These are phyloP conservation scores for Acholoe squamosa DNA, from an alignment of 2,888 invertebrate species.

Conservation along the genomic window DNA sequence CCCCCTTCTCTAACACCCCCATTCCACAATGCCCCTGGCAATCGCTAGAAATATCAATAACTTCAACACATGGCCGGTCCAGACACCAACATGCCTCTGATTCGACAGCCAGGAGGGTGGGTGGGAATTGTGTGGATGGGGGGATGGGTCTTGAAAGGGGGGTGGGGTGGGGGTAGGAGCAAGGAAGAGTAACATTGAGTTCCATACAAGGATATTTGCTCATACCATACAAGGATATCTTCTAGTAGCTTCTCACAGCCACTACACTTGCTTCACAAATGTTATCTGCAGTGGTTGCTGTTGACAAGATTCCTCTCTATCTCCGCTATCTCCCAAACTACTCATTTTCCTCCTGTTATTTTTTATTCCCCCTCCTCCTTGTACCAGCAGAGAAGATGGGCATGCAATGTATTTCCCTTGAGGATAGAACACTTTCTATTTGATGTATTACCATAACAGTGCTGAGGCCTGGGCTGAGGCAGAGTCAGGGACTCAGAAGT, in stretches of 20 bases:
- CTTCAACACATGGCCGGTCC: conserved; percentile 1
- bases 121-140: too few species aligned
- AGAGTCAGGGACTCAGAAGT: background rate
- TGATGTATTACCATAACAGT: conserved; percentile 26
- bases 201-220: background rate
- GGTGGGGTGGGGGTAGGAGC: too few species aligned
- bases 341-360: background rate
- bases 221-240: background rate
- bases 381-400: background rate
- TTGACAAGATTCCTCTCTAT: too few species aligned
- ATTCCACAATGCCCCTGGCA: background rate
- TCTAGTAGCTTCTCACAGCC: background rate
- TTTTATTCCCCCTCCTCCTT: background rate
- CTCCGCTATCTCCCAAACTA: too few species aligned
- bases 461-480: background rate
- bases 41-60: background rate
- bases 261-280: background rate
- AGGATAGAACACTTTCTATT: background rate
- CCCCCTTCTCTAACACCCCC: background rate
- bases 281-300: too few species aligned
- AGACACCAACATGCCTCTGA: conserved; percentile 19
- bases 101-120: background rate
- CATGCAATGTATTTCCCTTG: background rate
- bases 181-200: too few species aligned
- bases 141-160: too few species aligned